These are phyloP conservation scores for Zaprionus gabonicus DNA, from an alignment of 1,140 invertebrate genomes.

Conservation along the genomic window DNA sequence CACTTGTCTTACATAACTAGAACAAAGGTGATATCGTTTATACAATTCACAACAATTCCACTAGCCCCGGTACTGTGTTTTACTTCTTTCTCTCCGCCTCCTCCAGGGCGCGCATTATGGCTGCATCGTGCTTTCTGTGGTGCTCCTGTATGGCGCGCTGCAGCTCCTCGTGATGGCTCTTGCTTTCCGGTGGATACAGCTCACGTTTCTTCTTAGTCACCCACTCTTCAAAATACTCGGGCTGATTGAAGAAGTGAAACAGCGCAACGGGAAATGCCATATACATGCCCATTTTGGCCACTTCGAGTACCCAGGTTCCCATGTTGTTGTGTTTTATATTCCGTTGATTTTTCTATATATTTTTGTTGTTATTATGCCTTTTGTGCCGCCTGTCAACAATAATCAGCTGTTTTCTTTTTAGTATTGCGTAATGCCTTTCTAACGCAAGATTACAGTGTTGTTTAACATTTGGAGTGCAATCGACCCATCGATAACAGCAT, in stretches of 20 bases:
- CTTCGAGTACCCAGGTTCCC: conserved; percentile 92
- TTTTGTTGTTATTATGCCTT: conserved; percentile 21
- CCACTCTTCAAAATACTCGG: conserved; percentile 92
- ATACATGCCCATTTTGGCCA: conserved; percentile 92
- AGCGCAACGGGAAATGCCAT: conserved; percentile 92
- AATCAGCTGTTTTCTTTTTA: conserved; percentile 49
- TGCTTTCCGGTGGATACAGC: conserved; percentile 89
- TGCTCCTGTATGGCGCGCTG: conserved; percentile 86
- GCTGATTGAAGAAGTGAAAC: conserved; percentile 95
- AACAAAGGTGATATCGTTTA: conserved; percentile 33
- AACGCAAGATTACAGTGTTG: conserved; percentile 31
- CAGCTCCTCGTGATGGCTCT: conserved; percentile 86
- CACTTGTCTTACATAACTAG: conserved; percentile 62
- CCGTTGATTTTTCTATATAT: not conserved
- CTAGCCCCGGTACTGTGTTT: not conserved
- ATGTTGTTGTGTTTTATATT: conserved; percentile 72
- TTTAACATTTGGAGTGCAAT: not conserved
- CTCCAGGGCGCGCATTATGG: conserved; percentile 84
- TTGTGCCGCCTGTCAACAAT: conserved; percentile 57
- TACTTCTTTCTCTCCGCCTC: conserved; percentile 76
- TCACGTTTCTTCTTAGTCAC: conserved; percentile 89
- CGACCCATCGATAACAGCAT: too few relatives aligned
- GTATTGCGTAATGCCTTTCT: conserved; percentile 21
- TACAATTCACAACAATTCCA: not conserved
- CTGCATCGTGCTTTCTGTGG: conserved; percentile 85